Conservation (phyloP, 2,113 vertebrate species). For the Etheostoma spectabile region DNA sequence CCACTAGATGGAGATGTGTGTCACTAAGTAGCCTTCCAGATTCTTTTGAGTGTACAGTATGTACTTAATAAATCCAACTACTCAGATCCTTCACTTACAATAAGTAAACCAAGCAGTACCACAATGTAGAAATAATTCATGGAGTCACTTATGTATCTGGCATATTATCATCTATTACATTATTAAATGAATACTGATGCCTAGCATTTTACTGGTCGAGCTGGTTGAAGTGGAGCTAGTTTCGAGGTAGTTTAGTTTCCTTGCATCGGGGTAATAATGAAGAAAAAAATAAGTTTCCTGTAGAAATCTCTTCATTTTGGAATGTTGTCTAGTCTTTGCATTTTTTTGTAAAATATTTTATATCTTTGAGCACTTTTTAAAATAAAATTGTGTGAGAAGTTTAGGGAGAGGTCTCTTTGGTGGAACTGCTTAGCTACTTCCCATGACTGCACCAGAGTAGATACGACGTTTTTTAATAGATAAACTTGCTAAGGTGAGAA, state of each 20-base stretch:
- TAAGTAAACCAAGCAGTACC: not conserved
- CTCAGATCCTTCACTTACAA: not conserved
- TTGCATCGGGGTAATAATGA: not conserved
- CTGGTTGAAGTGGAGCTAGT: not conserved
- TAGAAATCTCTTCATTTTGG: not conserved
- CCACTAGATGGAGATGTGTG: slow-evolving; percentile 68
- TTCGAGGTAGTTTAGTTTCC: not conserved
- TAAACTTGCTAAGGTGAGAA: not conserved
- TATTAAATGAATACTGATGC: not conserved
- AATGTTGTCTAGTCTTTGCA: not conserved
- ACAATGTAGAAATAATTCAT: not conserved
- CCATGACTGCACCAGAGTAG: not conserved
- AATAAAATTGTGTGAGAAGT: not conserved
- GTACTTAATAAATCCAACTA: not conserved
- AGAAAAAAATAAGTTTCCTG: not conserved
- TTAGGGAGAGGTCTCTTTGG: not conserved
- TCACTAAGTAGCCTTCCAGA: not conserved
- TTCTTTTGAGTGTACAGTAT: not conserved
- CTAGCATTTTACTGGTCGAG: not conserved
- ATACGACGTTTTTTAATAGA: not conserved
- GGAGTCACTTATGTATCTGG: not conserved
- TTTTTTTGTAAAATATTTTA: not conserved
- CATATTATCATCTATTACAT: not conserved
- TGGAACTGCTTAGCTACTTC: not conserved
- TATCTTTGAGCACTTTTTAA: not conserved